Evolutionary conservation across 1,140 invertebrate species (phyloP).

Genomic region (Zaprionus davidi): DNA sequence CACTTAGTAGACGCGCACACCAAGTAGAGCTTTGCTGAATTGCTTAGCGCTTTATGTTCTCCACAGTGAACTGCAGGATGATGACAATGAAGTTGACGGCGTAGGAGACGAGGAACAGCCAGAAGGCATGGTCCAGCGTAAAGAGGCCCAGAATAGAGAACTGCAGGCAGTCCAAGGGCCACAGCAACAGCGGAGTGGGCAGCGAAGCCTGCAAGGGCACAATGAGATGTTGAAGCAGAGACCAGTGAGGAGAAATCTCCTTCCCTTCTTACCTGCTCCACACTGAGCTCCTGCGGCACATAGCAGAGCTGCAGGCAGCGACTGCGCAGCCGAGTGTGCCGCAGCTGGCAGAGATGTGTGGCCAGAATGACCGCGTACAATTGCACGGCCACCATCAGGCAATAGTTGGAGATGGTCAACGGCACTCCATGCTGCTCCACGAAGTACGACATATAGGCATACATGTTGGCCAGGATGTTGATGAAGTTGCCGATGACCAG

Average conservation of each 20-base stretch:
- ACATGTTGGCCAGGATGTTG: conserved; percentile 75
- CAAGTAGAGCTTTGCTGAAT: conserved; percentile 5
- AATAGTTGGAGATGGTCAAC: conserved; percentile 75
- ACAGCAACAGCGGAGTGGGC: conserved; percentile 37
- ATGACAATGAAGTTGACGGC: conserved; percentile 73
- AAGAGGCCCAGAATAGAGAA: conserved; percentile 68
- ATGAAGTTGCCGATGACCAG: conserved; percentile 65
- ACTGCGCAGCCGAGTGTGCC: conserved; percentile 22
- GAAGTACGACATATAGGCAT: conserved; percentile 75
- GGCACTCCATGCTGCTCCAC: conserved; percentile 63
- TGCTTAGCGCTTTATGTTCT: conserved; percentile 47
- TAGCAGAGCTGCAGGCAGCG: conserved; percentile 47
- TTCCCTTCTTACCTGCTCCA: conserved; percentile 33
- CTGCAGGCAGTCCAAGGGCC: conserved; percentile 31
- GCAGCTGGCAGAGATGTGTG: conserved; percentile 62
- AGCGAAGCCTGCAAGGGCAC: conserved; percentile 37
- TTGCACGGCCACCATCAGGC: conserved; percentile 56
- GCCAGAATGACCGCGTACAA: conserved; percentile 63
- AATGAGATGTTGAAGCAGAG: too few species aligned
- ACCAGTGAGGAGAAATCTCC: background rate
- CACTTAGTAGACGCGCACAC: background rate
- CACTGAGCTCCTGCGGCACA: conserved; percentile 24
- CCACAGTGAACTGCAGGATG: conserved; percentile 69
- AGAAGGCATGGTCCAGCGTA: conserved; percentile 63
- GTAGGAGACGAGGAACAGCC: conserved; percentile 69